Base-by-base conservation (phyloP, 2,797 vertebrate species). In the Iguana delicatissima region DNA sequence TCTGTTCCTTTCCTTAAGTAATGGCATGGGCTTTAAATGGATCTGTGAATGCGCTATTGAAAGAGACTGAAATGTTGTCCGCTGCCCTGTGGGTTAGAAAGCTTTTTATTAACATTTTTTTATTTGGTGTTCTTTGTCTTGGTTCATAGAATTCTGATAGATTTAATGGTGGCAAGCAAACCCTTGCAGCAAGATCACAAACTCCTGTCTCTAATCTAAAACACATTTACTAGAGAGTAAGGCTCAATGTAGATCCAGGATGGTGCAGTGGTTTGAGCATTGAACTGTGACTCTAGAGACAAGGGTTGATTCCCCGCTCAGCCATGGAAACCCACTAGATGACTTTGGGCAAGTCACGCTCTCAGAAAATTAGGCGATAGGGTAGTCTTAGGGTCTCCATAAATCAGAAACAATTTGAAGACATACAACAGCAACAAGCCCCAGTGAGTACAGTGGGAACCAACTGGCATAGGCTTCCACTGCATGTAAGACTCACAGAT, bases 1-100 rank as follows among this genome's bases (percentile, higher is more conserved):
- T 89, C 82, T 94, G 92, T 95, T 91, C 67, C 57, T 55, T 55
- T 92, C 96, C 90, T 50, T 93, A 95, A 96, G 96, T 96, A 96
- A 94, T 91, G 88, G 89, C 93, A 55, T 90, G 85, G 89, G 90
- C 74, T 95, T 92, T 93, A 92, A 94, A 89, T 93, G 80, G 55
- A n/a, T 93, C 89, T 89, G 92, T 94, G 84, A 85, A 95, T 95
- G 85, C 69, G 93, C 18, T 6, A 62, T 94, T 94, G 84, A 94
- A 96, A 94, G 88, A 82, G 93, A 93, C 46, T n/a, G 86, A 79
- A 84, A 93, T 89, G 42, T 1, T 87, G 62, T 77, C 32, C 93
- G 82, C 38, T 89, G 55, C 0, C 29, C 92, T 93, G 38, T 86
- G 90, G 87, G 62, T 77, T 84, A 64, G 84, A 88, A 13, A 59